Percentiles rank a stretch among this genome's conserved stretches.
Conservation (phyloP, 1,140 invertebrate genomes). For the Mactra quadrangularis region DNA sequence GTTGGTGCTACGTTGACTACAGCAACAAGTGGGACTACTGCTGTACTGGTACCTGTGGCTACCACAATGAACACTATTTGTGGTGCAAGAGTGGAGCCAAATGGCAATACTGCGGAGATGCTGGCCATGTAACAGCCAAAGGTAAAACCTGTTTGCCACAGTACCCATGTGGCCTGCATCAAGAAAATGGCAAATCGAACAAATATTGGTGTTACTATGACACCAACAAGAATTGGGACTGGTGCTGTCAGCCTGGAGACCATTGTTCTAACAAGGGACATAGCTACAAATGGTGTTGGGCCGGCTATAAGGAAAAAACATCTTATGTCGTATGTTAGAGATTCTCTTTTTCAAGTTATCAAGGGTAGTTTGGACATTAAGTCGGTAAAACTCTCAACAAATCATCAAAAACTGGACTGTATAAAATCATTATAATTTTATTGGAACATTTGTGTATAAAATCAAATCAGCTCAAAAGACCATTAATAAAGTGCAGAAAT, state of each 20-base stretch:
- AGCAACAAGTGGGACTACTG: no score
- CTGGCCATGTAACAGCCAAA: not conserved
- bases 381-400: no score
- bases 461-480: no score
- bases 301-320: not conserved
- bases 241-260: no score
- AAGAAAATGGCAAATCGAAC: constrained; percentile 9
- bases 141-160: not conserved
- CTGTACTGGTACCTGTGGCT: not conserved
- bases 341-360: no score
- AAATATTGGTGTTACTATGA: constrained; percentile 42
- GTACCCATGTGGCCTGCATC: constrained; percentile 30
- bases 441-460: no score
- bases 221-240: not conserved
- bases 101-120: constrained; percentile 33
- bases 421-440: no score
- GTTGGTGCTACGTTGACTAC: no score
- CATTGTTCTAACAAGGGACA: not conserved
- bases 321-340: not conserved
- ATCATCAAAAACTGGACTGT: no score
- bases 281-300: not conserved
- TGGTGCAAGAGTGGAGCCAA: not conserved
- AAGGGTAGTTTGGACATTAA: no score
- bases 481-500: no score
- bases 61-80: not conserved